A percentile compares a stretch with the other conserved stretches of the same genome.
These are phyloP conservation scores for Tetraodon nigroviridis DNA, from an alignment of 2,113 vertebrate genomes.

Conservation along the genomic window DNA sequence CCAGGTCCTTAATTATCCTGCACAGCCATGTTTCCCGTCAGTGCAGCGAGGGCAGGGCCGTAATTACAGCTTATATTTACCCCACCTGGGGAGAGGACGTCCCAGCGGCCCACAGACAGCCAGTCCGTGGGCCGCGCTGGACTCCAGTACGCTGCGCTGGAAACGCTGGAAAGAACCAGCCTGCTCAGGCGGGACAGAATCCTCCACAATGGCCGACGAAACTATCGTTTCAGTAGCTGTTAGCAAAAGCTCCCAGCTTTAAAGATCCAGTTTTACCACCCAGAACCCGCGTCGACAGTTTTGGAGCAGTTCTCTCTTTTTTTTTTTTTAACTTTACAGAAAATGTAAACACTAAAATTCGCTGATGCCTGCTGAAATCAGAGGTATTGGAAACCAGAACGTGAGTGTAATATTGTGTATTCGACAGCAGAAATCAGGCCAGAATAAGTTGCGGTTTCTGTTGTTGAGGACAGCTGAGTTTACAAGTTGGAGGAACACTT, in stretches of 20 bases:
- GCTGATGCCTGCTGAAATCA: too few species aligned
- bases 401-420: neutral
- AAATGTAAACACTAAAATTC: too few species aligned
- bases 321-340: too few species aligned
- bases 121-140: neutral
- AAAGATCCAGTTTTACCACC: too few species aligned
- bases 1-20: slow-evolving; percentile 65
- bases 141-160: slow-evolving; percentile 14
- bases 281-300: too few species aligned
- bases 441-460: slow-evolving; percentile 26
- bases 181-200: too few species aligned
- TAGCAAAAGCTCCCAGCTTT: too few species aligned
- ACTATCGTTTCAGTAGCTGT: too few species aligned
- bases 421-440: slow-evolving; percentile 12
- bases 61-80: slow-evolving; percentile 68
- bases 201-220: too few species aligned
- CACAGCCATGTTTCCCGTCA: slow-evolving; percentile 63
- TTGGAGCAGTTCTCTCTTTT: too few species aligned
- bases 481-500: slow-evolving; percentile 30
- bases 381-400: too few species aligned
- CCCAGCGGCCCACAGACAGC: slow-evolving; percentile 40
- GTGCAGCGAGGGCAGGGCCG: slow-evolving; percentile 54
- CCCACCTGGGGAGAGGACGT: slow-evolving; percentile 64
- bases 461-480: slow-evolving; percentile 34
- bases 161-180: neutral